Base-by-base conservation (phyloP, 2,888 invertebrate genomes). In the Sarcophaga rosellei region DNA sequence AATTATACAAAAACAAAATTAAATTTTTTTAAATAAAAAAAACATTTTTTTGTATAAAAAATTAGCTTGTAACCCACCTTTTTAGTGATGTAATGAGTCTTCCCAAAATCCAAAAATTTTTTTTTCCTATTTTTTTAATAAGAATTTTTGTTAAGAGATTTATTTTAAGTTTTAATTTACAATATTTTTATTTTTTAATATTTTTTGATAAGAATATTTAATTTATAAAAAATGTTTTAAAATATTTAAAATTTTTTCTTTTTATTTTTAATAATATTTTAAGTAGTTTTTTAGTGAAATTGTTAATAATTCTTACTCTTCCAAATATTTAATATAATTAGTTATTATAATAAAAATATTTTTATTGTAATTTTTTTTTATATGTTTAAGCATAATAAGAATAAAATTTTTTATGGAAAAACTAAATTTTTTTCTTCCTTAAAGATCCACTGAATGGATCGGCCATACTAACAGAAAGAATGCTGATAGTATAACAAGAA, bases 81-180 rank as follows among this genome's bases (percentile, higher is more conserved):
- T 12, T 74, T 80, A 81, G 86, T 86, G 86, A 86, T 86, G 53
- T 78, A 81, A 78, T 44, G 66, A 72, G 86, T 86, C 86, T 86
- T 86, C 86, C 86, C 70, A 75, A 78, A 35, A 76, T 76, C 75
- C 84, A 70, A 79, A 70, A 75, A n/a, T n/a, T 80, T 70, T 61
- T 61, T 20, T 8, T n/a, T 70, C 21, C 6, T 25, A 1, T 6
- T 25, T 25, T 25, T 35, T 35, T 35, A 35, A 35, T 35, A 35
- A 35, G 8, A 35, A 8, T 35, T 35, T 47, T 17, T 15, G 17
- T 53, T 53, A 53, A 69, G 8, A 79, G 70, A 78, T 63, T 74
- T 70, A 63, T 65, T 21, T 47, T 70, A 77, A n/a, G 65, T 61
- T n/a, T 65, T 44, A 59, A 57, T 59, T 63, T 25, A 63, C 75